Percentiles rank a stretch among this genome's conserved stretches.
Evolutionary conservation across 2,888 invertebrate species (phyloP).

Genomic region (Notodonta ziczac): DNA sequence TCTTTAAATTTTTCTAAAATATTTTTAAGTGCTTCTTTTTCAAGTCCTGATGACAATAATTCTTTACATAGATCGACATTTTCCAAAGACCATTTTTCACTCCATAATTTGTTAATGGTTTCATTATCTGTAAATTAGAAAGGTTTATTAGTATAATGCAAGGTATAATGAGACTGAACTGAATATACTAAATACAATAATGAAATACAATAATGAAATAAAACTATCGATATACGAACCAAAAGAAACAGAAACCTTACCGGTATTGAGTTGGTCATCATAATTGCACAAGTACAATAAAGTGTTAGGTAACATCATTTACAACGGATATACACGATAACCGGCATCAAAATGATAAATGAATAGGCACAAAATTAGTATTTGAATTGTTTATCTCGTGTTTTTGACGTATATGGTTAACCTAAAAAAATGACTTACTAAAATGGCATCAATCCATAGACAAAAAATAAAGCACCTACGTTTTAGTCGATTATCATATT

Average conservation of each 20-base stretch:
- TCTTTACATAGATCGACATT: constrained; percentile 55
- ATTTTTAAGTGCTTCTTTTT: constrained; percentile 48
- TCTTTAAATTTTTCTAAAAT: constrained; percentile 50
- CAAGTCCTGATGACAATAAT: constrained; percentile 57
- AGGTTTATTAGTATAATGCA: neutral
- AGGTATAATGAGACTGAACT: too few species aligned
- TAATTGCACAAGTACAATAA: constrained; percentile 67
- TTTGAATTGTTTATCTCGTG: constrained; percentile 12
- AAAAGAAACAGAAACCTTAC: constrained; percentile 39
- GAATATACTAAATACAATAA: neutral
- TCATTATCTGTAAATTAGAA: constrained; percentile 54
- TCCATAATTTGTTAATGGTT: constrained; percentile 59
- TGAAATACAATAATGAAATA: constrained; percentile 8
- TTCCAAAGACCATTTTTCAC: constrained; percentile 60
- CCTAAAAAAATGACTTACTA: neutral
- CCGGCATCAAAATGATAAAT: neutral
- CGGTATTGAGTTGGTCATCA: constrained; percentile 57
- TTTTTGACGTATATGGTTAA: constrained; percentile 9
- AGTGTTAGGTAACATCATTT: constrained; percentile 37
- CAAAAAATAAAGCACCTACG: too few species aligned
- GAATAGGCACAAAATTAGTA: neutral
- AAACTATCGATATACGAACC: too few species aligned
- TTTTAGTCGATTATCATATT: too few species aligned
- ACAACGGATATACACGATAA: neutral
- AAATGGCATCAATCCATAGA: neutral